Conservation (phyloP, 2,113 vertebrate genomes). For the Poecilia latipinna region DNA sequence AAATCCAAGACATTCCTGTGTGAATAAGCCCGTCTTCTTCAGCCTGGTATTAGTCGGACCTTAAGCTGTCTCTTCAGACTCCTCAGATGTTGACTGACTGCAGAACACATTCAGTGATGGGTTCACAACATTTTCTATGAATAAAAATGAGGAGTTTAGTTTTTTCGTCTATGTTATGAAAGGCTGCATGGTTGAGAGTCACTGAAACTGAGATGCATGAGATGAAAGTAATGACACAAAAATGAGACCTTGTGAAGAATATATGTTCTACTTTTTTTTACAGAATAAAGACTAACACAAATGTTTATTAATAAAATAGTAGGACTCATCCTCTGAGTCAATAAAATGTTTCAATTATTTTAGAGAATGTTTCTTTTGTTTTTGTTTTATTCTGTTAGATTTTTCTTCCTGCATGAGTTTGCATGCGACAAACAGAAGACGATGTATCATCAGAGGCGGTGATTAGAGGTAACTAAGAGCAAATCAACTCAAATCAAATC, state of each 20-base stretch:
- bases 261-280: background rate
- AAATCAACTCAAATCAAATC: too few relatives aligned
- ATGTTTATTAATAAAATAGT: background rate
- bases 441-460: conserved; percentile 24
- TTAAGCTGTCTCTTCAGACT: background rate
- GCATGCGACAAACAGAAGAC: conserved; percentile 35
- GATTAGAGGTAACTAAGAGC: conserved; percentile 5
- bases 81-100: conserved; percentile 15
- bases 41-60: conserved; percentile 17
- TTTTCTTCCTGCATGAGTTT: conserved; percentile 43
- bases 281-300: background rate
- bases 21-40: background rate
- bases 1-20: background rate
- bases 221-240: background rate
- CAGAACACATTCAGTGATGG: conserved; percentile 49
- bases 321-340: background rate
- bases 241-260: background rate
- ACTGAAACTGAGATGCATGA: background rate
- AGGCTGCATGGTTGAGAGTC: conserved; percentile 62
- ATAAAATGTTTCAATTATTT: background rate
- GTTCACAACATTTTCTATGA: conserved; percentile 43
- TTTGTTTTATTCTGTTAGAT: conserved; percentile 3
- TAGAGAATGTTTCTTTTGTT: background rate
- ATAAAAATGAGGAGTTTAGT: conserved; percentile 6
- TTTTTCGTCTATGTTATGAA: background rate